Conservation (phyloP, 2,797 vertebrate species). For the Limnodromus scolopaceus region DNA sequence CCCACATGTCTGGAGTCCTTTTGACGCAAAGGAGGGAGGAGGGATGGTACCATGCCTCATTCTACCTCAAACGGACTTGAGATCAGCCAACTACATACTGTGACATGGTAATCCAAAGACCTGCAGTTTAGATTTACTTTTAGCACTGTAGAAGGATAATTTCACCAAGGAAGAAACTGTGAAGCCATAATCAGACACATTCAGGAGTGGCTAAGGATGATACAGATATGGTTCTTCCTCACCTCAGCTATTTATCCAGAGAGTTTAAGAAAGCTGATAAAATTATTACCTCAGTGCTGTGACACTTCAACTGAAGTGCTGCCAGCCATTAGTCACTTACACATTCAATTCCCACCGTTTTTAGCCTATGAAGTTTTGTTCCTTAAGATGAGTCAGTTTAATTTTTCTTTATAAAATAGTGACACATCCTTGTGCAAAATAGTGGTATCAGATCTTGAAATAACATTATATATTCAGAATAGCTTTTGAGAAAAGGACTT, state of each 20-base stretch:
- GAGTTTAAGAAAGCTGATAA: not conserved
- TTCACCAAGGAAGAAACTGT: not conserved
- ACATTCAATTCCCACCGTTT: not conserved
- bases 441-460: not conserved
- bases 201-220: not conserved
- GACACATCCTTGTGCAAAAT: not conserved
- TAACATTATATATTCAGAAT: not conserved
- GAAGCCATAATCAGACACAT: not conserved
- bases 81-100: not conserved
- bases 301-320: not conserved
- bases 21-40: not conserved
- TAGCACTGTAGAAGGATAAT: not conserved
- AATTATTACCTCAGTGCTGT: not conserved
- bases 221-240: not conserved
- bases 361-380: not conserved
- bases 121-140: not conserved
- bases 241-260: not conserved
- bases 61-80: not conserved
- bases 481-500: not conserved
- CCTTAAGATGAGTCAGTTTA: not conserved
- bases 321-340: not conserved
- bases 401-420: not conserved
- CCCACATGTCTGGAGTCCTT: not conserved
- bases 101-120: not conserved
- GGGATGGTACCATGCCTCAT: not conserved